Conservation (phyloP, 2,888 invertebrate genomes). For the Phortica magna region DNA sequence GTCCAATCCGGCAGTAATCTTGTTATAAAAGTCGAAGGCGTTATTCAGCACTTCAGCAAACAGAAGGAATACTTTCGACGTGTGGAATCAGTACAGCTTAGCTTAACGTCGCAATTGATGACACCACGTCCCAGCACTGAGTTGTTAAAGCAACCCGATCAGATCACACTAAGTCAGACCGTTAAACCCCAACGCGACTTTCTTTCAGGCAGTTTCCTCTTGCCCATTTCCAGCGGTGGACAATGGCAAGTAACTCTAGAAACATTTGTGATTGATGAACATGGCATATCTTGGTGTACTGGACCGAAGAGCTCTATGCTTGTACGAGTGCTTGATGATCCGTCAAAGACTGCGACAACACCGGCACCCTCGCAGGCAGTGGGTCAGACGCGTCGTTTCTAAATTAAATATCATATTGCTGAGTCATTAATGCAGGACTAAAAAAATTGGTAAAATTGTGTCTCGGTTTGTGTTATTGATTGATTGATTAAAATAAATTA, state of each 20-base stretch:
- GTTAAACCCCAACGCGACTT: slow-evolving; percentile 95
- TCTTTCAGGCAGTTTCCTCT: slow-evolving; percentile 94
- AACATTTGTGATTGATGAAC: slow-evolving; percentile 90
- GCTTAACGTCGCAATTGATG: slow-evolving; percentile 83
- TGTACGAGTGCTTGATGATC: slow-evolving; percentile 77
- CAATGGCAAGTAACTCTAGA: slow-evolving; percentile 89
- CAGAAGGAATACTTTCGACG: slow-evolving; percentile 84
- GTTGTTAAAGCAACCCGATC: slow-evolving; percentile 67
- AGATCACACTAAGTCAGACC: slow-evolving; percentile 85
- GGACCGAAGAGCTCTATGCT: slow-evolving; percentile 85
- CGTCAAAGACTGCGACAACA: slow-evolving; percentile 65
- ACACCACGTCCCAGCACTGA: slow-evolving; percentile 73
- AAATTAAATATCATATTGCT: slow-evolving; percentile 51
- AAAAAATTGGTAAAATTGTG: too few relatives aligned
- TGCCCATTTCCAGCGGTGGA: slow-evolving; percentile 82
- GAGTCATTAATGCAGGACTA: too few relatives aligned
- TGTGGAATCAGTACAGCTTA: slow-evolving; percentile 85
- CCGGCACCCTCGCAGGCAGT: slow-evolving; percentile 63
- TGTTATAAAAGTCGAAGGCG: slow-evolving; percentile 96
- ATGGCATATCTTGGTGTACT: slow-evolving; percentile 92
- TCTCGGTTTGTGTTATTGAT: too few relatives aligned
- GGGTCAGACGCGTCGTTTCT: slow-evolving; percentile 67
- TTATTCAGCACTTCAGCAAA: slow-evolving; percentile 85
- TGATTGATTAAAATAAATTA: too few relatives aligned
- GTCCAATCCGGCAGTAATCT: slow-evolving; percentile 91